Base-by-base conservation (phyloP, 2,113 vertebrate genomes). In the Carettochelys insculpta region DNA sequence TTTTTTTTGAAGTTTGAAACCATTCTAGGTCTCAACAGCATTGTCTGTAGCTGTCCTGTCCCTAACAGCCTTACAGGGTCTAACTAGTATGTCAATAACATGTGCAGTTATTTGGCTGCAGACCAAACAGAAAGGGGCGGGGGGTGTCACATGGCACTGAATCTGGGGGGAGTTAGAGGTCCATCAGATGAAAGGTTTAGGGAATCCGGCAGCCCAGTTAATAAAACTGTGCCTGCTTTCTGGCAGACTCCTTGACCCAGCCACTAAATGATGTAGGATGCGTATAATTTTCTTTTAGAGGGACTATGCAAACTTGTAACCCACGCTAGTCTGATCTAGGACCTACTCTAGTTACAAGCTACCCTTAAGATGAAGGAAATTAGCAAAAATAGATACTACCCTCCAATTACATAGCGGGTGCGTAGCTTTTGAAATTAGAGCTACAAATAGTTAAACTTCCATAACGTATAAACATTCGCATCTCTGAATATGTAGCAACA, bases 51-150 rank as follows among this genome's bases (percentile, higher is more conserved):
- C 61, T 9, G 19, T 5, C 51, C 82, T 31, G 65, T 53, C 51
- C 76, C 48, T 41, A 77, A 51, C 6, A 5, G 13, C 61, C 88
- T 5, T 13, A 31, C 2, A 4, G 43, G 86, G 81, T 56, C 87
- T 90, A 95, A 52, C 38, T 0, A n/a, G 54, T 0, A 0, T 65
- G 1, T 80, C 76, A 95, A 80, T 91, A 85, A 88, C 11, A 38
- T 52, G 61, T 78, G 79, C 84, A 92, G 91, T 91, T 45, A 24
- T 82, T 53, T 91, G 94, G 95, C 93, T 68, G 89, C 4, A 83
- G 79, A 71, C 65, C 94, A 83, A 24, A 48, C 0, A 0, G 54
- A 38, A 20, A 61, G 31, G 14, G 53, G 19, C 41, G 77, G 85
- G 82, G 83, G 87, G 92, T 90, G 86, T 93, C 73, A 25, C 2